Base-by-base conservation (phyloP, 92 coral and sea anemone genomes). In the Micromussa lordhowensis region DNA sequence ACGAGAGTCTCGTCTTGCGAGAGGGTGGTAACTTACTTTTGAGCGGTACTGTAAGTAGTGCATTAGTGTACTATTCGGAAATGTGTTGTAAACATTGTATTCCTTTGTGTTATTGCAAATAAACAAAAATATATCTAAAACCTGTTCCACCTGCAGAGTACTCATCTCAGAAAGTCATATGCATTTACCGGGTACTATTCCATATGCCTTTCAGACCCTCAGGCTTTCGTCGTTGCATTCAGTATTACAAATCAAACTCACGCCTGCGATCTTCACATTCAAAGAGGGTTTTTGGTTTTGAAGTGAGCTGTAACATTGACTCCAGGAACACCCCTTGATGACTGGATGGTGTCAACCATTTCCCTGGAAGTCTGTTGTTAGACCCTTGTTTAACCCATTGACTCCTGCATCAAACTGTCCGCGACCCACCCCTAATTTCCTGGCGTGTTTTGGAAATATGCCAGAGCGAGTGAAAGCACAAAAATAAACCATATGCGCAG, bases 191-290 rank as follows among this genome's bases (percentile, higher is more conserved):
- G 90, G 81, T 51, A 92, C 96, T 66, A 91, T 92, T 81, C 82
- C 91, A 86, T 93, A 91, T 34, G 94, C 94, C 59, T 81, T 93
- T 94, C 94, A 91, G 31, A 89, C 89, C 63, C 91, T 87, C 81
- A 93, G 70, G 92, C 83, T 81, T 68, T 70, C 85, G 77, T 68
- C 73, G 24, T 38, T 76, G 84, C 85, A 88, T 80, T 91, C 89
- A 26, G 91, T 78, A 77, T 93, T 85, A 24, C 90, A 85, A 64
- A 93, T 75, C 72, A 92, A 73, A 35, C 96, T 93, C 55, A 88
- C 91, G 8, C 91, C 76, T 7, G 54, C 82, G 4, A 88, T 8
- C 87, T 88, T 88, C 32, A 66, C 76, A 53, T 73, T 19, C 38
- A 82, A 31, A 72, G 82, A 71, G 14, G 66, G 78, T 7, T 34